A percentile compares a stretch with the other conserved stretches of the same genome.
Evolutionary conservation across 2,113 vertebrate species (phyloP).

Genomic region (Trachemys scripta): DNA sequence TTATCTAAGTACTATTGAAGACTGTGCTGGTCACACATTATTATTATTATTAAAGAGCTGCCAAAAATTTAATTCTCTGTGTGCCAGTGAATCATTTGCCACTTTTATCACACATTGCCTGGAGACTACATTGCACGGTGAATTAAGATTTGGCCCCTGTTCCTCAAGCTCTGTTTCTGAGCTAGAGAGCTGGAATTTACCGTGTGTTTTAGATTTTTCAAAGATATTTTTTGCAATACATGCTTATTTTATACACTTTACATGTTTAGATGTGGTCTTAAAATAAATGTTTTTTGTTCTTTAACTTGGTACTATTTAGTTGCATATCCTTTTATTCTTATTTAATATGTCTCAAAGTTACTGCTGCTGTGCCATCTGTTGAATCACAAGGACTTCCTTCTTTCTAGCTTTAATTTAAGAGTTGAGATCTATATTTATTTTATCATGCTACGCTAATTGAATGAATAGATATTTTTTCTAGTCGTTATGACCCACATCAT

Average conservation of each 20-base stretch:
- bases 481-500: not conserved
- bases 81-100: not conserved
- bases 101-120: not conserved
- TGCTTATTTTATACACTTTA: not conserved
- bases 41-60: not conserved
- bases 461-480: not conserved
- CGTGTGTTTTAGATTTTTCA: not conserved
- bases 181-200: not conserved
- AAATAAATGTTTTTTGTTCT: not conserved
- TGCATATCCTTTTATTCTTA: not conserved
- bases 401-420: not conserved
- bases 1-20: accelerated
- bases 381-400: too few species aligned
- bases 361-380: not conserved
- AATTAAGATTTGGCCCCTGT: not conserved
- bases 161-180: not conserved
- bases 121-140: not conserved
- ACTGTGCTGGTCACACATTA: not conserved
- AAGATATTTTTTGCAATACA: not conserved
- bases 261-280: not conserved
- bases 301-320: not conserved
- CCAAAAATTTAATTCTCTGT: accelerated
- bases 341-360: not conserved
- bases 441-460: not conserved
- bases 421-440: not conserved